Percentiles rank a stretch among this genome's conserved stretches.
Conservation (phyloP, 2,797 vertebrate species). For the Karalla daura region DNA sequence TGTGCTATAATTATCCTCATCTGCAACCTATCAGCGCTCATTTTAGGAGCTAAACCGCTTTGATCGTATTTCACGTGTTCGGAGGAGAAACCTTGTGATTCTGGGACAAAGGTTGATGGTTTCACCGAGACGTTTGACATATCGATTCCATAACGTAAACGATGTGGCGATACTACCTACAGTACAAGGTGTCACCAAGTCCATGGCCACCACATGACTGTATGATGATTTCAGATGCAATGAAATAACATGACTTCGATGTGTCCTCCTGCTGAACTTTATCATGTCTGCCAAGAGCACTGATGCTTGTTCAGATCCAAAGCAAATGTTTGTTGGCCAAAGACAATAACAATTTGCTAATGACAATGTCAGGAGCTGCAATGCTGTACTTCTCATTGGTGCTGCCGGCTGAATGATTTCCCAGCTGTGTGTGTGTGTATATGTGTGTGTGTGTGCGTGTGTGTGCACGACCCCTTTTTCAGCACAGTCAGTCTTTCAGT, state of each 20-base stretch:
- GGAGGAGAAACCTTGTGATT: neutral
- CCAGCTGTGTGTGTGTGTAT: slow-evolving; percentile 49
- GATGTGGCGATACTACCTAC: too few relatives aligned
- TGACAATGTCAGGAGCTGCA: neutral
- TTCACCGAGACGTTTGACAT: neutral
- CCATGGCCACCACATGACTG: too few relatives aligned
- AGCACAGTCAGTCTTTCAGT: slow-evolving; percentile 76
- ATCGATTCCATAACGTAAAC: too few relatives aligned
- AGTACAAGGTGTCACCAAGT: too few relatives aligned
- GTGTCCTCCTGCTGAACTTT: neutral
- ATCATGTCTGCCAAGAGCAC: neutral
- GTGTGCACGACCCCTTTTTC: slow-evolving; percentile 37
- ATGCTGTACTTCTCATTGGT: slow-evolving; percentile 14
- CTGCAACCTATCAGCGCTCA: slow-evolving; percentile 9
- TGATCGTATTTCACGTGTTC: slow-evolving; percentile 16
- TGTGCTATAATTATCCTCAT: slow-evolving; percentile 53
- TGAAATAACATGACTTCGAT: neutral
- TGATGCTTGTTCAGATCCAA: neutral
- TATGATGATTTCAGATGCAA: too few relatives aligned
- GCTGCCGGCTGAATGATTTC: slow-evolving; percentile 39
- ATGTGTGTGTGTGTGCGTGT: slow-evolving; percentile 4
- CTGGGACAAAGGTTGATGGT: neutral
- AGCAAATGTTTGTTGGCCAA: neutral
- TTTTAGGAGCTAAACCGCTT: slow-evolving; percentile 5
- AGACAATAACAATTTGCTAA: neutral